A percentile compares a stretch with the other conserved stretches of the same genome.
Conservation (phyloP, 2,797 vertebrate species). For the Taeniopygia guttata region DNA sequence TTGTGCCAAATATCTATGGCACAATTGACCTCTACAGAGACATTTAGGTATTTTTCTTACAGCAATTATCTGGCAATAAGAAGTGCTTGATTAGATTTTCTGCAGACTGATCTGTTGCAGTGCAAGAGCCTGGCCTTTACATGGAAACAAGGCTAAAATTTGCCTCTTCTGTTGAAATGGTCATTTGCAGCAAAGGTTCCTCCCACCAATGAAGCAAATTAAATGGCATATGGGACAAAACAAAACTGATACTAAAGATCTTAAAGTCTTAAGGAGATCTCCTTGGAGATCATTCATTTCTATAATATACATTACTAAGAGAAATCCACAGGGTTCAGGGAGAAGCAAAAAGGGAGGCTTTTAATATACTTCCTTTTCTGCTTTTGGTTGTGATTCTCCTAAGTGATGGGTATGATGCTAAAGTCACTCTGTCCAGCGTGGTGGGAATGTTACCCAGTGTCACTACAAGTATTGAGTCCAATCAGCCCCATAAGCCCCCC, state of each 20-base stretch:
- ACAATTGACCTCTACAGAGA: not conserved
- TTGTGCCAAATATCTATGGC: not conserved
- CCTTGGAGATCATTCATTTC: not conserved
- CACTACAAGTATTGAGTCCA: constrained; percentile 44
- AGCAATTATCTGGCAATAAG: not conserved
- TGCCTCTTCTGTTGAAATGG: not conserved
- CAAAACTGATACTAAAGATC: not conserved
- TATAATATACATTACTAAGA: not conserved
- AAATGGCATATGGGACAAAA: not conserved
- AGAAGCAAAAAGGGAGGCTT: not conserved
- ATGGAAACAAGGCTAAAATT: not conserved
- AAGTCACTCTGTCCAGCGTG: not conserved
- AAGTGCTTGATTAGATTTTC: not conserved
- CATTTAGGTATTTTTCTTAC: not conserved
- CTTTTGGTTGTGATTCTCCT: not conserved
- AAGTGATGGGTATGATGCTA: not conserved
- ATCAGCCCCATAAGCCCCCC: constrained; percentile 28
- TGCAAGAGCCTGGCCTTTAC: not conserved
- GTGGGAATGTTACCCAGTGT: constrained; percentile 31
- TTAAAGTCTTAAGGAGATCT: not conserved
- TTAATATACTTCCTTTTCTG: not conserved
- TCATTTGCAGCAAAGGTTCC: not conserved
- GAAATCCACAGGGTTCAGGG: not conserved
- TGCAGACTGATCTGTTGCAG: not conserved
- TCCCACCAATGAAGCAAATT: not conserved